Percentiles rank a stretch among this genome's conserved stretches.
phyloP scores from a whole-genome alignment of 2,888 invertebrate genomes.

The Lamproptera curius region DNA sequence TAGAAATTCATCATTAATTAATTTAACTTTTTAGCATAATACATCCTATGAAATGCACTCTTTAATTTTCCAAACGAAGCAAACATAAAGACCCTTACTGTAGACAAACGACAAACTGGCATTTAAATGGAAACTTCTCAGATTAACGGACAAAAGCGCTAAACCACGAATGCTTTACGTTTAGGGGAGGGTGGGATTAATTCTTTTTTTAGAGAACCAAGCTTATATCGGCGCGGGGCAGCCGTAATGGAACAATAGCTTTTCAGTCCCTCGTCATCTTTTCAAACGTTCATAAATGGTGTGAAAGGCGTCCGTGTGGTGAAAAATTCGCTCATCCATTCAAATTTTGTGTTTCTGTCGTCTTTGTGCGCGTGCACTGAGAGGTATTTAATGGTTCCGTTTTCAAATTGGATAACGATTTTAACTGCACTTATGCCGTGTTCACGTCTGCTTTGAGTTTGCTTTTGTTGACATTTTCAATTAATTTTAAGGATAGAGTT shows the following conservation, averaged over 20 bases:
- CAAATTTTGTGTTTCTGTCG: not conserved
- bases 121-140: constrained; percentile 11
- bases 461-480: too few species aligned
- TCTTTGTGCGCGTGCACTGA: not conserved
- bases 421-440: too few species aligned
- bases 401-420: too few species aligned
- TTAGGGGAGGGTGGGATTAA: constrained; percentile 6
- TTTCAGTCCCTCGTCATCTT: constrained; percentile 4
- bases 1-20: too few species aligned
- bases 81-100: too few species aligned
- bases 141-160: constrained; percentile 17
- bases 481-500: too few species aligned
- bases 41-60: too few species aligned
- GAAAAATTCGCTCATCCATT: not conserved
- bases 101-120: not conserved
- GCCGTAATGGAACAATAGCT: constrained; percentile 7
- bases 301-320: not conserved
- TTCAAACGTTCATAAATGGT: constrained; percentile 1
- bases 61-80: too few species aligned
- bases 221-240: constrained; percentile 9
- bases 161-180: constrained; percentile 6
- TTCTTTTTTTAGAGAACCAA: constrained; percentile 5
- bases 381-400: too few species aligned
- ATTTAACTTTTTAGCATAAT: too few species aligned
- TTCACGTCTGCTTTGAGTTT: too few species aligned